Conservation (phyloP, 2,888 invertebrate species). For the Drosophila mettleri region DNA sequence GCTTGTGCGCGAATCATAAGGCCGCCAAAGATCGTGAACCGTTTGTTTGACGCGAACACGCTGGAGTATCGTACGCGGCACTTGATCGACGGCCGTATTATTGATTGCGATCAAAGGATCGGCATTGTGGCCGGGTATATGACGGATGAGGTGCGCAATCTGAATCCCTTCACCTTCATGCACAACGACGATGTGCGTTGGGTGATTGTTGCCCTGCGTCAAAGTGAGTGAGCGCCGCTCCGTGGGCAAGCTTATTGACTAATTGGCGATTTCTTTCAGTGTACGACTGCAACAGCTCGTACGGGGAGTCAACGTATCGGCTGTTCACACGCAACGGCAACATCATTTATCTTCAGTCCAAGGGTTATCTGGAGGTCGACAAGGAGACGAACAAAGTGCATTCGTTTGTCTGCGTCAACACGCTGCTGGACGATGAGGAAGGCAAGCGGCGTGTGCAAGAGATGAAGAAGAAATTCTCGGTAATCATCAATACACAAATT, state of each 20-base stretch:
- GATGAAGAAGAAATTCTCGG: slow-evolving; percentile 92
- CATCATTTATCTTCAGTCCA: slow-evolving; percentile 93
- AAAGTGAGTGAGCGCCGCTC: slow-evolving; percentile 87
- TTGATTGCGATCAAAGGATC: slow-evolving; percentile 96
- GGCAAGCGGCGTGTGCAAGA: slow-evolving; percentile 90
- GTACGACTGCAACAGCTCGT: slow-evolving; percentile 93
- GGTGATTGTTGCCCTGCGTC: slow-evolving; percentile 94
- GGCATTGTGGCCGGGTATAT: slow-evolving; percentile 95
- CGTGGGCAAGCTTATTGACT: not conserved
- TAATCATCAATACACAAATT: slow-evolving; percentile 87
- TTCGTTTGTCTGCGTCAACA: slow-evolving; percentile 95
- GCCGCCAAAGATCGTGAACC: slow-evolving; percentile 89
- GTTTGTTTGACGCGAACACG: slow-evolving; percentile 89
- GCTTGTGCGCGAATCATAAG: slow-evolving; percentile 91
- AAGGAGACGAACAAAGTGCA: slow-evolving; percentile 90
- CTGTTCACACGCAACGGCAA: slow-evolving; percentile 92
- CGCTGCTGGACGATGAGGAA: slow-evolving; percentile 90
- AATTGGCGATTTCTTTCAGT: slow-evolving; percentile 85
- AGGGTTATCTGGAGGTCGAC: slow-evolving; percentile 94
- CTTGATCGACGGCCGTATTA: slow-evolving; percentile 94
- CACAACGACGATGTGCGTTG: slow-evolving; percentile 95
- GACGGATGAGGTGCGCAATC: slow-evolving; percentile 94
- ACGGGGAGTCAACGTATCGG: slow-evolving; percentile 94
- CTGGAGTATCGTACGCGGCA: slow-evolving; percentile 96
- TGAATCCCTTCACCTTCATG: slow-evolving; percentile 95